Conservation (phyloP, 35 echinoderm and acorn worm species). For the Ophioderma brevispina region DNA sequence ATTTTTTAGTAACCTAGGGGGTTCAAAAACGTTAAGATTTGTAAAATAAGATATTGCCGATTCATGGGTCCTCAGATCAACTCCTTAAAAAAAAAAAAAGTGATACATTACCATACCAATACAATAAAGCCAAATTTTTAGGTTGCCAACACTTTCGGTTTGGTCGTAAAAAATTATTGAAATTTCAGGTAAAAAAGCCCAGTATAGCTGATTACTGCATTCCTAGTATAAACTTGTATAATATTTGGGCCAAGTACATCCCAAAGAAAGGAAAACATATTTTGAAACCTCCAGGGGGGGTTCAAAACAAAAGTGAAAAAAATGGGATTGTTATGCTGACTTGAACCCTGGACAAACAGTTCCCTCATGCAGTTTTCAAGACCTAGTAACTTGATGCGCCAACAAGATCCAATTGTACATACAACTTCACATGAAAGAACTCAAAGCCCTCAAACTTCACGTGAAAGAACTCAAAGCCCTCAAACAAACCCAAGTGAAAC, state of each 20-base stretch:
- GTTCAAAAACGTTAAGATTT: too few relatives aligned
- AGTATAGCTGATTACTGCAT: neutral
- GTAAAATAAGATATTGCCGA: too few relatives aligned
- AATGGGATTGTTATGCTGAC: neutral
- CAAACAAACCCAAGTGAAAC: neutral
- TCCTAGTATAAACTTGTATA: neutral
- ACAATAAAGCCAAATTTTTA: neutral
- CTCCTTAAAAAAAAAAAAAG: neutral
- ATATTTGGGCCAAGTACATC: neutral
- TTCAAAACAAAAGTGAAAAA: neutral
- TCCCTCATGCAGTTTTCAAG: neutral
- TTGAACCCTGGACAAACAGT: neutral
- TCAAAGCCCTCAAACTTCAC: neutral
- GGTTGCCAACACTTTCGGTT: neutral
- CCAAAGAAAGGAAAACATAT: neutral
- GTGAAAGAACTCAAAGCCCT: neutral
- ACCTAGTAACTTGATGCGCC: neutral
- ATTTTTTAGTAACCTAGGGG: too few relatives aligned
- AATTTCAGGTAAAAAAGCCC: neutral
- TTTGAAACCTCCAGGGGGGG: neutral
- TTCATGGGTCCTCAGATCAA: neutral
- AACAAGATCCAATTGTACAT: neutral
- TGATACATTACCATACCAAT: neutral
- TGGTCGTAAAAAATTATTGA: neutral
- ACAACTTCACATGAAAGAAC: neutral